A percentile compares a stretch with the other conserved stretches of the same genome.
Evolutionary conservation across 2,888 invertebrate species (phyloP).

Genomic region (Helleia helle): DNA sequence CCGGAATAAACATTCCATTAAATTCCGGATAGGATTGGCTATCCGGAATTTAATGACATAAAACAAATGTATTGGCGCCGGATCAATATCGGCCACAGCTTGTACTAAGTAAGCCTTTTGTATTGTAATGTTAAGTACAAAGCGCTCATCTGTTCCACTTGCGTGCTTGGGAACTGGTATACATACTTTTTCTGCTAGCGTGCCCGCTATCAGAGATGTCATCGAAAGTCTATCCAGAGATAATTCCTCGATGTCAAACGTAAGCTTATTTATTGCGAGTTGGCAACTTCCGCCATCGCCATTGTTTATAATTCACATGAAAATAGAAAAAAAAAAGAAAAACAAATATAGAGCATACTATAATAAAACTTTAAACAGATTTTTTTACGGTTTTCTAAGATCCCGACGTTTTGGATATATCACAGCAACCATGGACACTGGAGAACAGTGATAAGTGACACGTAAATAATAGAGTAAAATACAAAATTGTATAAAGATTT

Average conservation of each 20-base stretch:
- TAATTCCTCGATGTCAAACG: constrained; percentile 1
- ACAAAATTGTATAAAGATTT: too few species aligned
- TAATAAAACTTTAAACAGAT: too few species aligned
- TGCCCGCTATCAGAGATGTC: constrained; percentile 1
- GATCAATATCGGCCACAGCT: not conserved
- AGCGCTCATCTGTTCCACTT: not conserved
- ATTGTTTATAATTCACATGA: constrained; percentile 5
- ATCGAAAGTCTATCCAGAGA: constrained; percentile 4
- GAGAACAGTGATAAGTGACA: too few species aligned
- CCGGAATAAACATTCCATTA: too few species aligned
- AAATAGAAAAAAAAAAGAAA: constrained; percentile 3
- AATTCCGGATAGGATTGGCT: too few species aligned
- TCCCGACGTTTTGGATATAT: too few species aligned
- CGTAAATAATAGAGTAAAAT: too few species aligned
- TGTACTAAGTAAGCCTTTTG: too few species aligned
- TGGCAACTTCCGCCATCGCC: not conserved
- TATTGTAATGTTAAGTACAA: constrained; percentile 4
- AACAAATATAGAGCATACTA: not conserved
- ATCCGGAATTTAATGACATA: too few species aligned
- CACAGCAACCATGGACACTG: too few species aligned
- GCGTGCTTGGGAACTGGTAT: not conserved
- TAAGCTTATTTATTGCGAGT: constrained; percentile 1
- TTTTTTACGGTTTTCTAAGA: too few species aligned
- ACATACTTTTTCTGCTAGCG: not conserved
- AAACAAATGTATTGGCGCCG: too few species aligned